Percentiles rank a stretch among this genome's conserved stretches.
Evolutionary conservation across 1,140 invertebrate genomes (phyloP).

Genomic region (Homarus americanus): DNA sequence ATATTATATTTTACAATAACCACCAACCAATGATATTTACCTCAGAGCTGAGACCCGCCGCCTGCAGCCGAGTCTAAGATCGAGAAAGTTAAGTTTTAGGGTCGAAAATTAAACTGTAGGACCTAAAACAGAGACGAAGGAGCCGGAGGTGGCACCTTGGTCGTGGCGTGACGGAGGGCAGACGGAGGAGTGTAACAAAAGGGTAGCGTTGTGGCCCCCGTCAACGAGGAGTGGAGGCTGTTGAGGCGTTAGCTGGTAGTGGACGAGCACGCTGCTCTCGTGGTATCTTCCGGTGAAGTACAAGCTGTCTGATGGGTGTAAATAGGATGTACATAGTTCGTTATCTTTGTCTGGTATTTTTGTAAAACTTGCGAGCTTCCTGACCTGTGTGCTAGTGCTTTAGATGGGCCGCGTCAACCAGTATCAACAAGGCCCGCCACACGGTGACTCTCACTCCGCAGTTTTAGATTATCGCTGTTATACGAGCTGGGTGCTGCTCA

Average conservation of each 20-base stretch:
- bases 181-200: neutral
- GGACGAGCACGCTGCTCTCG: conserved; percentile 1
- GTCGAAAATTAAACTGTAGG: neutral
- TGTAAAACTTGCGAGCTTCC: conserved; percentile 19
- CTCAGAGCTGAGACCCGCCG: conserved; percentile 32
- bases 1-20: conserved; percentile 22
- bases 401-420: neutral
- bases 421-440: neutral
- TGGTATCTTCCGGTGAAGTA: conserved; percentile 64
- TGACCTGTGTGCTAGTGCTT: neutral
- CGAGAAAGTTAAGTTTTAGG: neutral
- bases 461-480: neutral
- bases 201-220: neutral
- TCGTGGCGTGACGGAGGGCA: neutral
- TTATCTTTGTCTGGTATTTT: conserved; percentile 58
- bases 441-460: neutral
- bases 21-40: conserved; percentile 61
- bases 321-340: conserved; percentile 59
- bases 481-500: neutral
- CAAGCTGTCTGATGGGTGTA: conserved; percentile 60
- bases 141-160: neutral
- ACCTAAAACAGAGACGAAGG: neutral
- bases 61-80: neutral
- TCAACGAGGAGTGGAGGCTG: neutral
- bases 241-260: neutral